Evolutionary conservation across 1,140 invertebrate species (phyloP).

Genomic region (Atta cephalotes): DNA sequence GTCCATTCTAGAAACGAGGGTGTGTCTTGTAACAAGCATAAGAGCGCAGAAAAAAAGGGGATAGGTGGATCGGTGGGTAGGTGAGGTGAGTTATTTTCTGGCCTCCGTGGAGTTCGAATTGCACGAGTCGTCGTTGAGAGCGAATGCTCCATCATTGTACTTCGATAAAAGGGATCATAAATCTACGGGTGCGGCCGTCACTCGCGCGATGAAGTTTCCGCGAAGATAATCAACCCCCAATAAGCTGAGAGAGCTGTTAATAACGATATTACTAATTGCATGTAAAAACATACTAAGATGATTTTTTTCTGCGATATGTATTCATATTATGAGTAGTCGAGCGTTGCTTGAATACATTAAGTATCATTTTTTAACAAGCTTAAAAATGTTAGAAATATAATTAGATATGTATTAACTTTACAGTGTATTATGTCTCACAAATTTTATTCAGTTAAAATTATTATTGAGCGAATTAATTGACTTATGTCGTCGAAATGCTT

Average conservation of each 20-base stretch:
- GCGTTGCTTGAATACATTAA: neutral
- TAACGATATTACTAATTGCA: slow-evolving; percentile 38
- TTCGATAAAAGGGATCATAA: slow-evolving; percentile 70
- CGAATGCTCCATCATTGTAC: slow-evolving; percentile 67
- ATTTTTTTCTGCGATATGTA: neutral
- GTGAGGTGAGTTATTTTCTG: slow-evolving; percentile 60
- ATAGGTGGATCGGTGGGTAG: slow-evolving; percentile 41
- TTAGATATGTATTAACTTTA: neutral
- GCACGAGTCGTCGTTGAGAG: slow-evolving; percentile 54
- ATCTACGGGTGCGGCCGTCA: slow-evolving; percentile 68
- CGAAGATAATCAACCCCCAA: slow-evolving; percentile 52
- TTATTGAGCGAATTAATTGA: neutral
- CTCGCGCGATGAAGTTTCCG: slow-evolving; percentile 47
- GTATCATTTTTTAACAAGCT: neutral
- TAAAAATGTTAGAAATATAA: neutral
- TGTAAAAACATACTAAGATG: slow-evolving; percentile 3
- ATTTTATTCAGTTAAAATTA: neutral
- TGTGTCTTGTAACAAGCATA: slow-evolving; percentile 43
- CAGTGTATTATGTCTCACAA: neutral
- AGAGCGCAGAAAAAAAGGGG: neutral
- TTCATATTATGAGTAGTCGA: neutral
- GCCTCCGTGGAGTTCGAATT: slow-evolving; percentile 43
- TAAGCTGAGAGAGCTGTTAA: slow-evolving; percentile 45
- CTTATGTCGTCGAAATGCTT: neutral
- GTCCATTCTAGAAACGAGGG: slow-evolving; percentile 46